phyloP scores from a whole-genome alignment of 2,797 vertebrate species.

The Poecilia velifera region DNA sequence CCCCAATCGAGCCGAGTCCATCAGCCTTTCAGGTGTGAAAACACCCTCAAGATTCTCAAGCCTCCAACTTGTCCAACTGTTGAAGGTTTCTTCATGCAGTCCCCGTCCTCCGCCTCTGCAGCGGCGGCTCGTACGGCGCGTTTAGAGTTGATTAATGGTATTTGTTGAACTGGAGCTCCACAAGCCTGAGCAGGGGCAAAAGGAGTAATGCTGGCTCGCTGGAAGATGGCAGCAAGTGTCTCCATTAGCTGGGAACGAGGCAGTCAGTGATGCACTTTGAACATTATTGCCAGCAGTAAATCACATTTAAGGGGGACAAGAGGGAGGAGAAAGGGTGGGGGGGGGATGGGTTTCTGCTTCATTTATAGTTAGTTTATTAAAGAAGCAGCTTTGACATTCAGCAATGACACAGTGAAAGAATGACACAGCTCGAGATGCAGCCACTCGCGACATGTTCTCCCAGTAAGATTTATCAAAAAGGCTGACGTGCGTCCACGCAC shows the following conservation, averaged over 20 bases:
- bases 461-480: conserved; percentile 24
- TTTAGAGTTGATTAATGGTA: conserved; percentile 57
- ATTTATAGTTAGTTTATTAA: conserved; percentile 54
- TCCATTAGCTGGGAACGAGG: conserved; percentile 65
- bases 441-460: not conserved
- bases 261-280: conserved; percentile 61
- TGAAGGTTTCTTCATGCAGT: conserved; percentile 1
- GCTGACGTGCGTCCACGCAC: not conserved
- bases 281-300: conserved; percentile 61
- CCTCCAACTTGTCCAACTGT: conserved; percentile 2
- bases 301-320: conserved; percentile 54
- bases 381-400: conserved; percentile 49
- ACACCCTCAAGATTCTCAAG: not conserved
- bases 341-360: conserved; percentile 41
- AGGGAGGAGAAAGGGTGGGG: not conserved
- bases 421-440: not conserved
- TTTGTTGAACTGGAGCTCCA: conserved; percentile 26
- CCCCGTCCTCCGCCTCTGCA: not conserved
- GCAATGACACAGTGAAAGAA: conserved; percentile 30
- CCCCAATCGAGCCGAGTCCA: too few relatives aligned
- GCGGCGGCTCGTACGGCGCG: conserved; percentile 11
- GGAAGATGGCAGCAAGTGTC: conserved; percentile 30
- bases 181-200: conserved; percentile 26
- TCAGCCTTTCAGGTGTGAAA: too few relatives aligned
- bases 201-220: conserved; percentile 51